Percentiles rank a stretch among this genome's conserved stretches.
Conservation (phyloP, 92 coral and sea anemone species). For the Parazoanthus atlanticus region DNA sequence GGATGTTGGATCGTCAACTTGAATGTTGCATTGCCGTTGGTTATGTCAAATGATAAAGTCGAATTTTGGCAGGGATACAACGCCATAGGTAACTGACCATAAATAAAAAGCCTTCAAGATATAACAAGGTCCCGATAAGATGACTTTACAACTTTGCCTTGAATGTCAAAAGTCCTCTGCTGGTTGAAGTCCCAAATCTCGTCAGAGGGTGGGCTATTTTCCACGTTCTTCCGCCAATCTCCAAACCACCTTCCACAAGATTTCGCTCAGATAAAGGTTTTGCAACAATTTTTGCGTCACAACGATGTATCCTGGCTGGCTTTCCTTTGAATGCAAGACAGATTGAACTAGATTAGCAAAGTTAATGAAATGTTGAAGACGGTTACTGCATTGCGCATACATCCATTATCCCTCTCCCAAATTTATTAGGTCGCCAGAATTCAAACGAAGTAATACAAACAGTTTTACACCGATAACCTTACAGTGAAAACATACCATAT, state of each 20-base stretch:
- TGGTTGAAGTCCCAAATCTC: conserved; percentile 59
- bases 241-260: conserved; percentile 26
- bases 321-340: conserved; percentile 5
- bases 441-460: too few species aligned
- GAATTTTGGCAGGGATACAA: too few species aligned
- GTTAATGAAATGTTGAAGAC: background rate
- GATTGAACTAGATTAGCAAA: background rate
- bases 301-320: background rate
- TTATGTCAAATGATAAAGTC: too few species aligned
- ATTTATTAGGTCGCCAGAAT: background rate
- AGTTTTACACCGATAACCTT: too few species aligned
- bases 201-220: conserved; percentile 72
- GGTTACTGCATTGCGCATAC: background rate
- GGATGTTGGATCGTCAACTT: too few species aligned
- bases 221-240: conserved; percentile 47
- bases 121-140: background rate
- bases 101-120: background rate
- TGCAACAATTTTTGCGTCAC: background rate
- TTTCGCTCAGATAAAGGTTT: background rate
- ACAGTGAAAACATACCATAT: too few species aligned
- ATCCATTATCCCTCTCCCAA: background rate
- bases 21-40: too few species aligned
- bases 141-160: conserved; percentile 15
- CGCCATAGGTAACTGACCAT: too few species aligned
- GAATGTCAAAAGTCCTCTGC: conserved; percentile 37